phyloP scores from a whole-genome alignment of 2,888 invertebrate species.

The Lepidochitona cinerea region DNA sequence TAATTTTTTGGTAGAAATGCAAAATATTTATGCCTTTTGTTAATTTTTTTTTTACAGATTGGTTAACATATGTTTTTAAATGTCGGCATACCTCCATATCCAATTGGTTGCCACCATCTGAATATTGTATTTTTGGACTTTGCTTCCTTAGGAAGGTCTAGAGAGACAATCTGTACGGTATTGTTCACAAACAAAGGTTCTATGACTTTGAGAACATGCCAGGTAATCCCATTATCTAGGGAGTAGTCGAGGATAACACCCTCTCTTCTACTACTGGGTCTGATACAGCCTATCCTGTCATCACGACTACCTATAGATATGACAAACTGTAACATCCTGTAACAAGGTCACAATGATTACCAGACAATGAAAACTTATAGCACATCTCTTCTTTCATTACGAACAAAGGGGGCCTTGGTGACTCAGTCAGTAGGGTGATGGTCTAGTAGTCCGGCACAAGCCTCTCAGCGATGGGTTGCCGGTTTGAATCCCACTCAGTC shows the following conservation, averaged over 20 bases:
- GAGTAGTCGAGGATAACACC: constrained; percentile 69
- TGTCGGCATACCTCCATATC: constrained; percentile 58
- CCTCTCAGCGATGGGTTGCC: too few relatives aligned
- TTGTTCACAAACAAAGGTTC: constrained; percentile 57
- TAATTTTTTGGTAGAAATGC: too few relatives aligned
- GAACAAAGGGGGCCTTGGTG: too few relatives aligned
- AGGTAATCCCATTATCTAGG: constrained; percentile 66
- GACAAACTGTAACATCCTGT: constrained; percentile 67
- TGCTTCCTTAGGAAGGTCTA: constrained; percentile 65
- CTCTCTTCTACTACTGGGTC: constrained; percentile 58
- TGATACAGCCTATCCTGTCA: constrained; percentile 46
- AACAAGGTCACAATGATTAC: background rate
- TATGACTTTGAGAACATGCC: constrained; percentile 60
- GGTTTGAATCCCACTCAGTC: too few relatives aligned
- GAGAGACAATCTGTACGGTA: constrained; percentile 52
- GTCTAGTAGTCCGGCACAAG: too few relatives aligned
- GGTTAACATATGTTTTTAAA: too few relatives aligned
- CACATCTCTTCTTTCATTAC: too few relatives aligned
- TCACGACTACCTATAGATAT: constrained; percentile 63
- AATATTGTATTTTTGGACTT: constrained; percentile 66
- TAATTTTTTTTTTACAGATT: too few relatives aligned
- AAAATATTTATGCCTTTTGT: too few relatives aligned
- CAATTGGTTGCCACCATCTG: constrained; percentile 71
- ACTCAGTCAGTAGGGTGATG: too few relatives aligned
- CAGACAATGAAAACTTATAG: too few relatives aligned